Base-by-base conservation (phyloP, 2,797 vertebrate genomes). In the Rhinophrynus dorsalis region DNA sequence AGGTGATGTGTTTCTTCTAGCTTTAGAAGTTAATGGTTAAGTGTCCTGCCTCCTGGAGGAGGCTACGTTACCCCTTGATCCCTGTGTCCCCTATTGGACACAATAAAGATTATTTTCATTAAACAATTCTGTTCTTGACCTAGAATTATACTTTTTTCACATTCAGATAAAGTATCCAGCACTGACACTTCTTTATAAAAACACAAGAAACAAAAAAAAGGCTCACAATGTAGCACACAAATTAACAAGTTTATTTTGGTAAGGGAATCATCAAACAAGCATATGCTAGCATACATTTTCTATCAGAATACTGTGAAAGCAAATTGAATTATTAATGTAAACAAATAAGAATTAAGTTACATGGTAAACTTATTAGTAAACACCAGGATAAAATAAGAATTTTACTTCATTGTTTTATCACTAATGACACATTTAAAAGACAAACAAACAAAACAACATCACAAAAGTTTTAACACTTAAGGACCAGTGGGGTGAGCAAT, bases 231-330 rank as follows among this genome's bases (percentile, higher is more conserved):
- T 29, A 57, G 17, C 32, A 57, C 54, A 23, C 51, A 57, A 57
- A 55, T 55, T 20, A 55, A 57, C 18, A 23, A 37, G 21, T 57
- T 57, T 57, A 57, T 57, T 57, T 37, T 12, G 15, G 6, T 50
- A 37, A 17, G 54, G 8, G 9, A 6, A 20, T 7, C 15, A 45
- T 24, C 45, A n/a, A 24, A 48, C 12, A 23, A 24, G n/a, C 20
- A 21, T n/a, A 33, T 55, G 30, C 12, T 10, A 18, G 42, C 18
- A 33, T 15, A 55, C 30, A 55, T 9, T n/a, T n/a, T 12, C 8
- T 13, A 52, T 55, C 17, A 55, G 33, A 57, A 57, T 38, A 57
- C 54, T 57, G 54, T 38, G 11, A 57, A 55, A 37, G 32, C 20
- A 57, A 37, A 32, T 15, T 20, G 15, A 20, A 38, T 37, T 13